Evolutionary conservation across 2,797 vertebrate species (phyloP).

Genomic region (Falco concolor): DNA sequence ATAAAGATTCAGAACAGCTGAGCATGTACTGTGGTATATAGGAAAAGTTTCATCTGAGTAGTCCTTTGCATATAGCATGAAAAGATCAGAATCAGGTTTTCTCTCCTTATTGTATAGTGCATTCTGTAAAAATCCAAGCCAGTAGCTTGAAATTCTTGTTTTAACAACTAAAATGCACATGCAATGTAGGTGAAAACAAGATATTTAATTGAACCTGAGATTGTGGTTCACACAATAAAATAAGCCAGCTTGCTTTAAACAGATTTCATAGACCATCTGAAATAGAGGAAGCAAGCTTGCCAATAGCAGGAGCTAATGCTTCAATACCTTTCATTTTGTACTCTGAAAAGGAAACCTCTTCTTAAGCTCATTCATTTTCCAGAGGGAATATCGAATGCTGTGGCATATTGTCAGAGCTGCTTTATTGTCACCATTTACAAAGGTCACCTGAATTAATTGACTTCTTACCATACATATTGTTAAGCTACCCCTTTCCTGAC

Average conservation of each 20-base stretch:
- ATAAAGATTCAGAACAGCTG: not conserved
- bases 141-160: not conserved
- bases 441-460: constrained; percentile 75
- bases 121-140: constrained; percentile 4
- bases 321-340: constrained; percentile 68
- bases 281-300: constrained; percentile 52
- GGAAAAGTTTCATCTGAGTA: constrained; percentile 53
- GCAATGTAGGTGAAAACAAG: not conserved
- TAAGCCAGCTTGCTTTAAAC: constrained; percentile 29
- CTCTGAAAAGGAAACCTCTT: constrained; percentile 60
- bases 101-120: constrained; percentile 23
- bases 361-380: constrained; percentile 71
- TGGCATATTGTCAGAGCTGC: constrained; percentile 63
- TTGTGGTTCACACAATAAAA: not conserved
- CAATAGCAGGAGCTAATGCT: constrained; percentile 65
- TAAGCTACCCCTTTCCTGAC: constrained; percentile 55
- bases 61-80: constrained; percentile 34
- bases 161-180: not conserved
- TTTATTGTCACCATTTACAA: constrained; percentile 72
- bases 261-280: constrained; percentile 33
- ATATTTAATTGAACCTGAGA: not conserved
- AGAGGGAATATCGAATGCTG: constrained; percentile 60
- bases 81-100: constrained; percentile 22
- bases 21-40: not conserved
- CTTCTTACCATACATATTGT: constrained; percentile 61